Evolutionary conservation across 2,888 invertebrate genomes (phyloP), one percentile per base, ranked within the genome.

Genomic region (Seladonia tumulorum): DNA sequence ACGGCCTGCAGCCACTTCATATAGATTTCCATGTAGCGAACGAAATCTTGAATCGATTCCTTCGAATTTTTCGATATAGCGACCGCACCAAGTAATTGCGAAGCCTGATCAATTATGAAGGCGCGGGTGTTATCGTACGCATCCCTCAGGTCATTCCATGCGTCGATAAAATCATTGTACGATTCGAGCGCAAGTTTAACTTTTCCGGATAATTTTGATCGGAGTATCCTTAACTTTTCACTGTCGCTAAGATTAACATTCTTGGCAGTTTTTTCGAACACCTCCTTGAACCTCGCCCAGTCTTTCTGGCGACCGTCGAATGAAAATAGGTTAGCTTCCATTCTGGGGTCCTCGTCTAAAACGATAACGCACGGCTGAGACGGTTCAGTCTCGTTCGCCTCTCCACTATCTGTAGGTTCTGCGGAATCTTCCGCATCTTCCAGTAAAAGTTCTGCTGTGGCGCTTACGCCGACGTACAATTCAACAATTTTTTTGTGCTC

Each of bases 121-220:
- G 22, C 0, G 22, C 2, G 2, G 22, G 53, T 22, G 0, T 10
- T 1, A 10, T 22, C 53, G 22, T 22, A 53, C 53, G 3, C 22
- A 0, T 0, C 0, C 2, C 0, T 0, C 22, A 53, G 22, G 8
- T 0, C 0, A 0, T n/a, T 2, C 53, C 53, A 53, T n/a, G 10
- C 53, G 8, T 0, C 0, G 0, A 2, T 10, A 22, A 22, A 53
- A 2, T 53, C 0, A 53, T 22, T 0, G 8, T 53, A 8, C 22
- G 5, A 53, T 0, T 53, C 22, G 22, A 53, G 22, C 22, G 3
- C 3, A 10, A 3, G 1, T 7, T 22, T 53, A 0, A 53, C 1
- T 22, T 10, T 53, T 22, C 1, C 22, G 22, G 53, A 1, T n/a
- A 53, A 2, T 3, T 22, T 3, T 22, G 1, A 22, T 53, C 22